Evolutionary conservation across 1,140 invertebrate genomes (phyloP).

Genomic region (Drosophila athabasca): DNA sequence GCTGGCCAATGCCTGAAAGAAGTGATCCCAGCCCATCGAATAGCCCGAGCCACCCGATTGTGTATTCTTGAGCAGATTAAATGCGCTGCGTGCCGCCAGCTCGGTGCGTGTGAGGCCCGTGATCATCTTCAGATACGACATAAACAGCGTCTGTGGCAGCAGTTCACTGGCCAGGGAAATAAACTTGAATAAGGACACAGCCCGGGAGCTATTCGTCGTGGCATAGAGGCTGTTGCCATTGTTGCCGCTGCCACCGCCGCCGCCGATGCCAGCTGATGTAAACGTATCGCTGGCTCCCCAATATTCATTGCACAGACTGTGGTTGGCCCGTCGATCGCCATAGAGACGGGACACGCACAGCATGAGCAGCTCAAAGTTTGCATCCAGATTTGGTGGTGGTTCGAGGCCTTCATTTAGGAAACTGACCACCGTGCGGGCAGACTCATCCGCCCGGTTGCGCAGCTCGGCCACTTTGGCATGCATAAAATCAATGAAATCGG

Average conservation of each 20-base stretch:
- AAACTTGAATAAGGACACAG: slow-evolving; percentile 95
- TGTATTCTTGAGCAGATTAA: slow-evolving; percentile 91
- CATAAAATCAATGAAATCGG: slow-evolving; percentile 97
- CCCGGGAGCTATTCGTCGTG: slow-evolving; percentile 84
- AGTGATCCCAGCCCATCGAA: slow-evolving; percentile 93
- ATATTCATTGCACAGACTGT: slow-evolving; percentile 91
- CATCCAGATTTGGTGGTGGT: slow-evolving; percentile 89
- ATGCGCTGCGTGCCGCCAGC: slow-evolving; percentile 91
- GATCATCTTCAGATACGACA: slow-evolving; percentile 94
- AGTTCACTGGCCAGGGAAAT: slow-evolving; percentile 93
- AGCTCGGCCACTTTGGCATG: slow-evolving; percentile 92
- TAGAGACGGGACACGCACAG: slow-evolving; percentile 92
- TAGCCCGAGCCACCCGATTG: slow-evolving; percentile 84
- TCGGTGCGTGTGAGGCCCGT: slow-evolving; percentile 90
- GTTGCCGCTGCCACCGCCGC: slow-evolving; percentile 16
- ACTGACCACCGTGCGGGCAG: slow-evolving; percentile 91
- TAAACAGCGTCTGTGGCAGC: slow-evolving; percentile 92
- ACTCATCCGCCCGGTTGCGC: slow-evolving; percentile 93
- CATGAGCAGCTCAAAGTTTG: slow-evolving; percentile 93
- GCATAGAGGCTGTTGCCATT: not conserved
- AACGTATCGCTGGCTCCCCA: slow-evolving; percentile 89
- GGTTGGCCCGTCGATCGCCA: slow-evolving; percentile 88
- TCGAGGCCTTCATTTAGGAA: slow-evolving; percentile 93
- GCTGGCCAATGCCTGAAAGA: slow-evolving; percentile 92
- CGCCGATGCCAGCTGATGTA: slow-evolving; percentile 27